Percentiles rank a stretch among this genome's conserved stretches.
Evolutionary conservation across 2,113 vertebrate species (phyloP).

Genomic region (Propithecus coquereli): DNA sequence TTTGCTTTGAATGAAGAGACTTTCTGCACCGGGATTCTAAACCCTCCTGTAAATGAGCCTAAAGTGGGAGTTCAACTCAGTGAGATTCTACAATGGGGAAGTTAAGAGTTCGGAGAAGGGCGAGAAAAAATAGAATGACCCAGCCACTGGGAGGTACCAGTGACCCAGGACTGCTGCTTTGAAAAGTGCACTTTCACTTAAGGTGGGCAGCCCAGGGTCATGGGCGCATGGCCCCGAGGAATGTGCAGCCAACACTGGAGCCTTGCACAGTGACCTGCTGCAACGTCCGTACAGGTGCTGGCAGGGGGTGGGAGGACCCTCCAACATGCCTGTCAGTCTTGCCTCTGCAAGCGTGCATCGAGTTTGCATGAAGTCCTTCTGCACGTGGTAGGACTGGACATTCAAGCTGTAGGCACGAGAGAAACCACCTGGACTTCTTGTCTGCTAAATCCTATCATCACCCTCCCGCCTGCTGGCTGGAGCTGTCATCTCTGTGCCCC

Average conservation of each 20-base stretch:
- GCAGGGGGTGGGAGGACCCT: neutral
- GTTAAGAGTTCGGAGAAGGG: constrained; percentile 28
- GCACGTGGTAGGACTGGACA: rapidly evolving
- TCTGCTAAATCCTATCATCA: rapidly evolving
- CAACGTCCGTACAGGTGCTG: rapidly evolving
- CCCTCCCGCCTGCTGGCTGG: neutral
- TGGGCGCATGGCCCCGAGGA: neutral
- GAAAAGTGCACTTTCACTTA: neutral
- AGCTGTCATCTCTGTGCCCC: too few species aligned
- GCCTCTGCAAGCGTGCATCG: neutral
- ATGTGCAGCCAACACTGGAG: rapidly evolving
- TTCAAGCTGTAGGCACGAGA: too few species aligned
- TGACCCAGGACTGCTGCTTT: neutral
- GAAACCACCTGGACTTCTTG: neutral
- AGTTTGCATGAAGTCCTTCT: neutral
- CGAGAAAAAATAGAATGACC: neutral
- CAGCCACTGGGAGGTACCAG: neutral
- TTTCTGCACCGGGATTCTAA: neutral
- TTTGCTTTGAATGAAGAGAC: neutral
- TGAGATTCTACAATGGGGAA: constrained; percentile 24
- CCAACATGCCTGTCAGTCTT: rapidly evolving
- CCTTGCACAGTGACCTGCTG: rapidly evolving
- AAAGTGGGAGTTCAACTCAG: neutral
- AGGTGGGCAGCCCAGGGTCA: neutral
- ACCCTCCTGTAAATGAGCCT: neutral